Base-by-base conservation (phyloP, 2,888 invertebrate species). In the Cancer borealis region DNA sequence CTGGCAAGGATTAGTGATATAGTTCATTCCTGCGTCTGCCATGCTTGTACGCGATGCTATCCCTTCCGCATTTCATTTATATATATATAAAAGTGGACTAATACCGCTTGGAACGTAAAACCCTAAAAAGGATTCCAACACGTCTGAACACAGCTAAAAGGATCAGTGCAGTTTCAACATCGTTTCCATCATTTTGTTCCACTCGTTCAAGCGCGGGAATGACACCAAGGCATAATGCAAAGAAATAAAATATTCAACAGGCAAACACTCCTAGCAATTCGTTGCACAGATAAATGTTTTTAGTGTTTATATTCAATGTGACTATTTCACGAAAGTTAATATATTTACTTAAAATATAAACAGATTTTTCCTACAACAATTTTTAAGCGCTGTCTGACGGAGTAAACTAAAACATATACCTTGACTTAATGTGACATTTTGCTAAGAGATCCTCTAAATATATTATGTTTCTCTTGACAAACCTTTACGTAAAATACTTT, bases 211-310 rank as follows among this genome's bases (percentile, higher is more conserved):
- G 73, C 73, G 73, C n/a, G 73, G 26, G 26, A 73, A 73, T 26
- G 73, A 73, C 73, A 26, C 73, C 73, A 8, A 26, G 73, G 26
- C 73, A 73, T 73, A 26, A 73, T 73, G 73, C 73, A 73, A 73
- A 73, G 73, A 73, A 73, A 73, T 73, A 26, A 73, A 73, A 73
- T 73, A 73, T 73, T 73, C 73, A 73, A 10, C n/a, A 73, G 73
- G 73, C 73, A 73, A 73, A 73, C 73, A 73, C 73, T 73, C 73
- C n/a, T 26, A 73, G 73, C 26, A 66, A n/a, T 73, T 73, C 26
- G 26, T n/a, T n/a, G 73, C 26, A 73, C 73, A 73, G 73, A 26
- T 73, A 26, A 73, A 73, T 73, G 73, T 26, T 73, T 73, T 73
- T 73, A 73, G n/a, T n/a, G 39, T 84, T 39, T 84, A 84, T 39